Conservation (phyloP, 2,888 invertebrate genomes). For the Ectropis crepuscularia region DNA sequence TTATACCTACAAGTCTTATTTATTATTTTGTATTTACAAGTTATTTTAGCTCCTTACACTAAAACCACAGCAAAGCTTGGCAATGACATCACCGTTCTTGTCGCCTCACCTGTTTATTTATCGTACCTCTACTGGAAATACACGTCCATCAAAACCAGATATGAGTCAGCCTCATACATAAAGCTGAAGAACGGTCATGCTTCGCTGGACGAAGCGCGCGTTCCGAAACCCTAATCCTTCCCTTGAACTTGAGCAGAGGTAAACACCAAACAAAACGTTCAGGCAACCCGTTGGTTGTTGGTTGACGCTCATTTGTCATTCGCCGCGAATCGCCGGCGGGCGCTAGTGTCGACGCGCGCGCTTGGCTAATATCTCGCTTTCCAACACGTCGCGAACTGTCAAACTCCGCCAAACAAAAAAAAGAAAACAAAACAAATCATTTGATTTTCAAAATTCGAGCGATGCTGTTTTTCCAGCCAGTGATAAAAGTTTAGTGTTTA, state of each 20-base stretch:
- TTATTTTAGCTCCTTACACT: constrained; percentile 13
- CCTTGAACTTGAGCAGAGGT: constrained; percentile 73
- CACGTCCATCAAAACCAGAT: constrained; percentile 42
- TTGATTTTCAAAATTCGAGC: constrained; percentile 46
- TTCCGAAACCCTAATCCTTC: constrained; percentile 69
- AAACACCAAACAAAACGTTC: constrained; percentile 28
- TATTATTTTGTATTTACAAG: background rate
- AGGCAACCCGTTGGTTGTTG: constrained; percentile 54
- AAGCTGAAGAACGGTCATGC: constrained; percentile 45
- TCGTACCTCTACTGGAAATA: constrained; percentile 37
- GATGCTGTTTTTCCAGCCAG: constrained; percentile 42
- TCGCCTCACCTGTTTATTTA: constrained; percentile 45
- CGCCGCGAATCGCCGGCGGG: constrained; percentile 65
- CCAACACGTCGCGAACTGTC: constrained; percentile 54
- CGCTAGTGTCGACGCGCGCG: constrained; percentile 60
- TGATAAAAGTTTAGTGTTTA: constrained; percentile 32
- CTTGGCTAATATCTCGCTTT: constrained; percentile 47
- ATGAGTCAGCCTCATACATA: constrained; percentile 34
- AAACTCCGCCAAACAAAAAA: constrained; percentile 51
- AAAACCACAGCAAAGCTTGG: constrained; percentile 23
- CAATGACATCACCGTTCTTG: constrained; percentile 40
- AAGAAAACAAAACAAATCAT: constrained; percentile 45
- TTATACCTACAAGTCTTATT: no score
- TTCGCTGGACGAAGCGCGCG: constrained; percentile 46
- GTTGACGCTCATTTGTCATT: constrained; percentile 80